phyloP scores from a whole-genome alignment of 2,113 vertebrate species.

The Neogale vison region DNA sequence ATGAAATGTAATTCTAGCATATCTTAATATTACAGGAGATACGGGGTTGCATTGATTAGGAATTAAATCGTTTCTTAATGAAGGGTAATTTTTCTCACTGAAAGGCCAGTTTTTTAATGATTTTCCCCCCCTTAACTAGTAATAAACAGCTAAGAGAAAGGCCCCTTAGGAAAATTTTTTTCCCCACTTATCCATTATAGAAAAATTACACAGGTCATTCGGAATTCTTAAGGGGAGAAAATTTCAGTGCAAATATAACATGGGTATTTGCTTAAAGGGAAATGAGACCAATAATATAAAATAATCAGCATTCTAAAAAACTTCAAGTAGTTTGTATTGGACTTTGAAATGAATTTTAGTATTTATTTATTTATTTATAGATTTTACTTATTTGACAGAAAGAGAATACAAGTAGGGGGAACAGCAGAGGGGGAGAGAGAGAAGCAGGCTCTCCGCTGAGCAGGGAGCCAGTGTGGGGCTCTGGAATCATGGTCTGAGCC shows the following conservation, averaged over 20 bases:
- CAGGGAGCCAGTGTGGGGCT: no score
- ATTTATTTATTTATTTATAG: not conserved
- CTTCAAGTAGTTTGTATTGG: not conserved
- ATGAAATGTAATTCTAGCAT: not conserved
- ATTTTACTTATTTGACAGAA: no score
- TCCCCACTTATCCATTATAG: not conserved
- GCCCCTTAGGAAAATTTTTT: not conserved
- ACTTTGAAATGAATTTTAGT: not conserved
- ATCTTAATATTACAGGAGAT: not conserved
- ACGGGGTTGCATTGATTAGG: not conserved
- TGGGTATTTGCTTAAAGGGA: not conserved
- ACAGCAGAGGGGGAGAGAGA: no score
- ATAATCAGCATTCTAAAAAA: not conserved
- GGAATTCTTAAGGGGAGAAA: not conserved
- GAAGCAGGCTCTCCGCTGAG: no score
- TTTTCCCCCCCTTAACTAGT: not conserved
- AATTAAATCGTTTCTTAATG: not conserved
- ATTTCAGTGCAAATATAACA: not conserved
- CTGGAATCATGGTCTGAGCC: no score
- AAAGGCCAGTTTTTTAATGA: not conserved
- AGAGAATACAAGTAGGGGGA: no score
- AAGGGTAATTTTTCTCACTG: constrained; percentile 6
- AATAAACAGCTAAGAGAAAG: not conserved
- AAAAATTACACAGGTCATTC: not conserved
- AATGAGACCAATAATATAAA: not conserved